Percentiles rank a stretch among this genome's conserved stretches.
These are phyloP conservation scores for Onychomys arenicola DNA, from an alignment of 2,797 vertebrate genomes.

Conservation along the genomic window DNA sequence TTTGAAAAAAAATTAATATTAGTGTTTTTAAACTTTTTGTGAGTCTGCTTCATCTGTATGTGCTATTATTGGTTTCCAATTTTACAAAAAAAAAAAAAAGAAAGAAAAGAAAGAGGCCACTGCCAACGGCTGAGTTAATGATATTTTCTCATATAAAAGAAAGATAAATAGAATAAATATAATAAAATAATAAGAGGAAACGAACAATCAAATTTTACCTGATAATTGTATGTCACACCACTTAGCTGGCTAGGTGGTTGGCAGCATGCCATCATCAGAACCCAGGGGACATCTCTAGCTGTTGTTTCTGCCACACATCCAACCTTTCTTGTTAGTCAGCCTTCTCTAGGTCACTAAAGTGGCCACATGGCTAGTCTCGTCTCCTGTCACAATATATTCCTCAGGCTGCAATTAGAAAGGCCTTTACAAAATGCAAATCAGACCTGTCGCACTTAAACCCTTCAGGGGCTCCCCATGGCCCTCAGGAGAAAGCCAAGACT, in stretches of 20 bases:
- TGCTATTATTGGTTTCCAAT: conserved; percentile 52
- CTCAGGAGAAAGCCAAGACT: conserved; percentile 44
- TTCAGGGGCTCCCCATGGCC: conserved; percentile 16
- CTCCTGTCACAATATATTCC: conserved; percentile 22
- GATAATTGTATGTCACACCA: not conserved
- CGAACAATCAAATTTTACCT: conserved; percentile 41
- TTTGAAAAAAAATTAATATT: conserved; percentile 72
- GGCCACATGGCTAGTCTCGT: not conserved
- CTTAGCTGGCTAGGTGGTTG: not conserved
- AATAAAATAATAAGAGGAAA: conserved; percentile 53
- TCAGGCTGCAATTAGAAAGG: not conserved
- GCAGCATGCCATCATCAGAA: not conserved
- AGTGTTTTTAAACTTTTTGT: conserved; percentile 73
- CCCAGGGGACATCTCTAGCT: not conserved
- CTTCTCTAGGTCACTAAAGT: not conserved
- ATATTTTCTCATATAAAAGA: conserved; percentile 62
- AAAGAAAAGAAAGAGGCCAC: not conserved
- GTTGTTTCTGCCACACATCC: not conserved
- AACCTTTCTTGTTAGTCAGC: not conserved
- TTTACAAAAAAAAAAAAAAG: conserved; percentile 20
- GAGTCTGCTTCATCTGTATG: conserved; percentile 44
- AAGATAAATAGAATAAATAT: conserved; percentile 54
- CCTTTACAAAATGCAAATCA: conserved; percentile 66
- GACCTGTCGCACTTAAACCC: conserved; percentile 1
- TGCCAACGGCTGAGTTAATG: conserved; percentile 42